Evolutionary conservation across 1,140 invertebrate genomes (phyloP).

Genomic region (Drosophila mojavensis): DNA sequence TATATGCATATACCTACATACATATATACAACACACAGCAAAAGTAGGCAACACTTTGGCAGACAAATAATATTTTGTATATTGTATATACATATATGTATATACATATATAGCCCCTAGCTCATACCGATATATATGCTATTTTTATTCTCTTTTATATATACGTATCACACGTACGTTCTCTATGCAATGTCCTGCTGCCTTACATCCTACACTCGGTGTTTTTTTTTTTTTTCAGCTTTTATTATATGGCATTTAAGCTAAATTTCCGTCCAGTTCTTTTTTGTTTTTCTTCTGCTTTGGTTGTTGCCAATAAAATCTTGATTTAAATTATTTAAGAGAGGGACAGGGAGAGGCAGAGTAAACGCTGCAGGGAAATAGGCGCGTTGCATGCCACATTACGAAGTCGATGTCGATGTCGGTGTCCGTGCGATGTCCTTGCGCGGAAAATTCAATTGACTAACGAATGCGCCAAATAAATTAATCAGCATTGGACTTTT

Average conservation of each 20-base stretch:
- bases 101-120: neutral
- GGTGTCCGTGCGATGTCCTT: slow-evolving; percentile 53
- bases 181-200: slow-evolving; percentile 8
- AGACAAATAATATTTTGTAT: neutral
- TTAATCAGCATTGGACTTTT: slow-evolving; percentile 62
- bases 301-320: slow-evolving; percentile 56
- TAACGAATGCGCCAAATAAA: slow-evolving; percentile 57
- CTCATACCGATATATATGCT: slow-evolving; percentile 1
- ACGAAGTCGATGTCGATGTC: slow-evolving; percentile 31
- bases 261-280: slow-evolving; percentile 48
- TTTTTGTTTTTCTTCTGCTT: slow-evolving; percentile 20
- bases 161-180: slow-evolving; percentile 3
- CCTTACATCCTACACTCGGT: neutral
- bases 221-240: neutral
- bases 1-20: neutral
- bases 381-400: slow-evolving; percentile 62
- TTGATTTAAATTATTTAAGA: slow-evolving; percentile 75
- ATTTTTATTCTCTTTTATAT: neutral
- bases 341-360: neutral
- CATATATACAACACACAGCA: neutral
- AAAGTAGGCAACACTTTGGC: neutral
- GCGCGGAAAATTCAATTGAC: neutral
- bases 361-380: slow-evolving; percentile 7
- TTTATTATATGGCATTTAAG: slow-evolving; percentile 49
- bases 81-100: neutral